A percentile compares a stretch with the other conserved stretches of the same genome.
Conservation (phyloP, 2,888 invertebrate genomes). For the Pseudolycoriella hygida region DNA sequence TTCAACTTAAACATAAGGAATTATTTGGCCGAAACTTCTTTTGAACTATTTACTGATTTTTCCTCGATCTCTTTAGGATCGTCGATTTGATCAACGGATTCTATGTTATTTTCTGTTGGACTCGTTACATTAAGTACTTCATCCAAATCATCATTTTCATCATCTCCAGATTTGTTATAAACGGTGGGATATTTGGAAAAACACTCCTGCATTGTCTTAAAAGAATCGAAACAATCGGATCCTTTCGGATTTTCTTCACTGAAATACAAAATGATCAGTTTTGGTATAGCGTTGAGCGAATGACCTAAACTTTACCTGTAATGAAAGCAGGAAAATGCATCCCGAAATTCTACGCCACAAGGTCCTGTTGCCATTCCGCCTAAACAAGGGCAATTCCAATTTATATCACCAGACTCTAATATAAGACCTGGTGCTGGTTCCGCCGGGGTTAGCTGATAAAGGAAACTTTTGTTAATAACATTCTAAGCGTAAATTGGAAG, state of each 20-base stretch:
- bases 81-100: neutral
- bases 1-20: too few species aligned
- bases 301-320: constrained; percentile 35
- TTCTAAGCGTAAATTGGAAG: too few species aligned
- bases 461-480: too few species aligned
- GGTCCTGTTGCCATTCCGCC: constrained; percentile 97
- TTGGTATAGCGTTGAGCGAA: neutral
- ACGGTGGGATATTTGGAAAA: constrained; percentile 74
- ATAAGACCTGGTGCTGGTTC: constrained; percentile 67
- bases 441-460: constrained; percentile 43
- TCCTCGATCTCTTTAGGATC: neutral
- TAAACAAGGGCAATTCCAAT: constrained; percentile 93
- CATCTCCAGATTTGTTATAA: constrained; percentile 55
- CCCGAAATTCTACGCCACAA: constrained; percentile 81
- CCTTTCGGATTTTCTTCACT: constrained; percentile 81
- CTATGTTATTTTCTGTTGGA: neutral
- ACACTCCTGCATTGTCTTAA: constrained; percentile 80
- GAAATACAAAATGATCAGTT: constrained; percentile 18
- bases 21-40: too few species aligned
- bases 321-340: constrained; percentile 91
- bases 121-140: constrained; percentile 9
- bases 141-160: constrained; percentile 35
- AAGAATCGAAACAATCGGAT: constrained; percentile 79
- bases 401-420: constrained; percentile 71
- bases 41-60: too few species aligned